Conservation (phyloP, 2,797 vertebrate species). For the Oreochromis mossambicus region DNA sequence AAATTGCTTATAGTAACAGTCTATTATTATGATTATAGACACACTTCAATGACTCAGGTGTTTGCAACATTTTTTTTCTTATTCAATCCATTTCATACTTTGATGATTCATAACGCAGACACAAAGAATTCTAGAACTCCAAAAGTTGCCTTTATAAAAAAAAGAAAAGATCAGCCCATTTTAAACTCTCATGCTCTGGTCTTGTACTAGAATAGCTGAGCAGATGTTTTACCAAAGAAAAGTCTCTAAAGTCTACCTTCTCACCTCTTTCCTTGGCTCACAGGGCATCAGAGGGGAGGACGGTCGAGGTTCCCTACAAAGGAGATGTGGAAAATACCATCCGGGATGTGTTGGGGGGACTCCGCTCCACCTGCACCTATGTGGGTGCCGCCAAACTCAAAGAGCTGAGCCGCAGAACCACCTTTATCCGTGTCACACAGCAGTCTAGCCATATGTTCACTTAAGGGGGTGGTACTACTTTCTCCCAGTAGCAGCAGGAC, state of each 20-base stretch:
- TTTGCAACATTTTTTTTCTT: background rate
- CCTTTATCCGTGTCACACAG: slow-evolving; percentile 97
- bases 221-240: background rate
- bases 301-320: slow-evolving; percentile 91
- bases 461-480: slow-evolving; percentile 42
- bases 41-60: background rate
- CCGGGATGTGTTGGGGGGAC: slow-evolving; percentile 90
- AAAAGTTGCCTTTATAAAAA: background rate
- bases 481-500: background rate
- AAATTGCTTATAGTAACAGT: background rate
- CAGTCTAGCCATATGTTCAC: slow-evolving; percentile 90
- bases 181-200: background rate
- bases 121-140: background rate
- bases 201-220: background rate
- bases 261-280: background rate
- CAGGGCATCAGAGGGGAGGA: slow-evolving; percentile 94
- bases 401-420: slow-evolving; percentile 93
- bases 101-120: background rate
- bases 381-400: slow-evolving; percentile 97
- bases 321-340: slow-evolving; percentile 92
- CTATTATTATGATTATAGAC: background rate
- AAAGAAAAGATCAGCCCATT: background rate
- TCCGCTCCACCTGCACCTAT: slow-evolving; percentile 97
- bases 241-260: background rate
- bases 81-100: background rate